A percentile compares a stretch with the other conserved stretches of the same genome.
These are phyloP conservation scores for Endomychus coccineus DNA, from an alignment of 2,888 invertebrate genomes.

Conservation along the genomic window DNA sequence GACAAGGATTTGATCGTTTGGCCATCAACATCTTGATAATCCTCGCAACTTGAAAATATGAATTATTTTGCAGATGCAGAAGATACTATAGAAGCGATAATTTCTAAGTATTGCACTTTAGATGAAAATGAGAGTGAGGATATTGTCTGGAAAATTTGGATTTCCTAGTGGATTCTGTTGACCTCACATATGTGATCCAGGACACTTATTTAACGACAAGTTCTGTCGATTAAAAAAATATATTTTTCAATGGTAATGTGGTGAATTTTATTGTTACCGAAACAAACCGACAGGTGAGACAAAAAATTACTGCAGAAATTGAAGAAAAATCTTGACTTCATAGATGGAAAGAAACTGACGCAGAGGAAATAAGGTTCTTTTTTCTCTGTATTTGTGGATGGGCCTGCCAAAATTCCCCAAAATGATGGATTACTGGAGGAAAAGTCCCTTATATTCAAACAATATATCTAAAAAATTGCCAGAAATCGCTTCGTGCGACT, in stretches of 20 bases:
- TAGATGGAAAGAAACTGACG: conserved; percentile 13
- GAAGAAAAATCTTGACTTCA: conserved; percentile 9
- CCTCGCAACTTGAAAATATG: background rate
- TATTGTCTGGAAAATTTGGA: background rate
- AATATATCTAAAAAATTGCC: too few relatives aligned
- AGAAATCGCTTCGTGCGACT: too few relatives aligned
- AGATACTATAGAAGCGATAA: background rate
- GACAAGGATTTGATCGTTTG: background rate
- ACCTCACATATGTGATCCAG: background rate
- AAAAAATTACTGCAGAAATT: background rate
- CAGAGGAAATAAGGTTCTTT: conserved; percentile 1
- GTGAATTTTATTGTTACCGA: background rate
- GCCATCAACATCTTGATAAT: background rate
- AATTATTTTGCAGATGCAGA: too few relatives aligned
- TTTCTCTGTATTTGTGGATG: background rate
- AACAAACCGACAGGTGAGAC: background rate
- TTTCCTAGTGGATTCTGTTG: background rate
- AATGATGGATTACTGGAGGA: conserved; percentile 12
- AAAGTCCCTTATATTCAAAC: too few relatives aligned
- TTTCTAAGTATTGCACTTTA: background rate
- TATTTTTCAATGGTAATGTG: background rate
- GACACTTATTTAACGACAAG: background rate
- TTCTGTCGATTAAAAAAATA: background rate
- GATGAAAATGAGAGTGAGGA: background rate
- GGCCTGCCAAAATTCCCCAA: background rate